These are phyloP conservation scores for Sphenodon punctatus DNA, from an alignment of 2,797 vertebrate species.

Conservation along the genomic window DNA sequence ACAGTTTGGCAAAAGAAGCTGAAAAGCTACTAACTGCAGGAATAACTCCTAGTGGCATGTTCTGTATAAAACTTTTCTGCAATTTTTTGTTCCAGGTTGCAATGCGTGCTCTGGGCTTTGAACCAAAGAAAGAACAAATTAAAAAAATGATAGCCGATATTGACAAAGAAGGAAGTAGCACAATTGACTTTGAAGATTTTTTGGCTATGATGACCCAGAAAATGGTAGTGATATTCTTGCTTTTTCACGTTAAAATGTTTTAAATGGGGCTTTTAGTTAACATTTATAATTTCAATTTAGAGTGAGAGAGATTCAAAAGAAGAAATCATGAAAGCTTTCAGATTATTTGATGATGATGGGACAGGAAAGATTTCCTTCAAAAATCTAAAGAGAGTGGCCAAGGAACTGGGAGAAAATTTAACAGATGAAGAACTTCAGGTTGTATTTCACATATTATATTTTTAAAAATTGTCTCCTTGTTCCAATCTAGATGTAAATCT, in stretches of 20 bases:
- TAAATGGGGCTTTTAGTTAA: background rate
- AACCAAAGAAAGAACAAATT: constrained; percentile 96
- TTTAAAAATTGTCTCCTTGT: too few species aligned
- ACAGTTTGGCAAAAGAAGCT: too few species aligned
- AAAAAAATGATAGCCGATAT: constrained; percentile 90
- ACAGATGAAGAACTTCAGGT: constrained; percentile 95
- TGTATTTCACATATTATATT: background rate
- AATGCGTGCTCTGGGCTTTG: constrained; percentile 93
- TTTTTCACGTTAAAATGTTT: background rate
- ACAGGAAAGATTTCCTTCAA: constrained; percentile 94
- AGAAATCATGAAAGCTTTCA: constrained; percentile 94
- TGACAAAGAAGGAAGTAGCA: constrained; percentile 86
- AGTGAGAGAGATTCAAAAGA: constrained; percentile 92
- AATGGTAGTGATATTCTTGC: constrained; percentile 81
- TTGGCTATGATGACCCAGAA: constrained; percentile 91
- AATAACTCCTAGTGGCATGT: too few species aligned
- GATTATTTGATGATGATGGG: constrained; percentile 92
- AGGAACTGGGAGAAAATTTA: constrained; percentile 92
- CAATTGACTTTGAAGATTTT: constrained; percentile 89
- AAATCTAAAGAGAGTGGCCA: constrained; percentile 91
- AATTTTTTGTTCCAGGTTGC: constrained; percentile 84
- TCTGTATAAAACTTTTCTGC: background rate
- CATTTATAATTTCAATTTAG: constrained; percentile 58
- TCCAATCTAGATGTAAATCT: background rate
- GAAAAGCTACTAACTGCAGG: too few species aligned